phyloP scores from a whole-genome alignment of 2,888 invertebrate species.

The Allacma fusca region DNA sequence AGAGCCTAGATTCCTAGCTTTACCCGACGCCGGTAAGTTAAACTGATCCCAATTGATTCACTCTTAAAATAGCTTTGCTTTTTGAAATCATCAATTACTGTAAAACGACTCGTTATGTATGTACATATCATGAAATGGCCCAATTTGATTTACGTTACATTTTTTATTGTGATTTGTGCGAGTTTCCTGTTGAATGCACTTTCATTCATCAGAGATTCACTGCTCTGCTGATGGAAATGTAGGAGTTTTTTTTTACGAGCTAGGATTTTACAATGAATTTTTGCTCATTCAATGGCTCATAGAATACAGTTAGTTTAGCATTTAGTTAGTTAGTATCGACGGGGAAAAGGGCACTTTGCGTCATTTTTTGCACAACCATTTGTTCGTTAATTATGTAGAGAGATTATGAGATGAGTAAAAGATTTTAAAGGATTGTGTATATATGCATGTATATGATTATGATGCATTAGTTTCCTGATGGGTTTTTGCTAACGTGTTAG shows the following conservation, averaged over 20 bases:
- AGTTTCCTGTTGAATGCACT: no score
- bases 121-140: no score
- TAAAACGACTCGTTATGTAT: no score
- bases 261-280: not conserved
- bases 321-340: no score
- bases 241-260: no score
- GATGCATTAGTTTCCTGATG: not conserved
- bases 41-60: not conserved
- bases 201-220: no score
- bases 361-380: slow-evolving; percentile 11
- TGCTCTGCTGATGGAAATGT: no score
- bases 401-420: not conserved
- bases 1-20: slow-evolving; percentile 55
- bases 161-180: no score
- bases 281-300: not conserved
- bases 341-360: not conserved
- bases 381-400: not conserved
- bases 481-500: not conserved
- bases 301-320: no score
- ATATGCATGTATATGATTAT: not conserved
- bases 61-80: no score
- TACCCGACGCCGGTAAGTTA: slow-evolving; percentile 58
- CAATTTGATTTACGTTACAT: no score
- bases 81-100: no score
- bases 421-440: not conserved